Base-by-base conservation (phyloP, 30 jellyfish, hydroid and myxozoan genomes). In the Hydractinia echinata region DNA sequence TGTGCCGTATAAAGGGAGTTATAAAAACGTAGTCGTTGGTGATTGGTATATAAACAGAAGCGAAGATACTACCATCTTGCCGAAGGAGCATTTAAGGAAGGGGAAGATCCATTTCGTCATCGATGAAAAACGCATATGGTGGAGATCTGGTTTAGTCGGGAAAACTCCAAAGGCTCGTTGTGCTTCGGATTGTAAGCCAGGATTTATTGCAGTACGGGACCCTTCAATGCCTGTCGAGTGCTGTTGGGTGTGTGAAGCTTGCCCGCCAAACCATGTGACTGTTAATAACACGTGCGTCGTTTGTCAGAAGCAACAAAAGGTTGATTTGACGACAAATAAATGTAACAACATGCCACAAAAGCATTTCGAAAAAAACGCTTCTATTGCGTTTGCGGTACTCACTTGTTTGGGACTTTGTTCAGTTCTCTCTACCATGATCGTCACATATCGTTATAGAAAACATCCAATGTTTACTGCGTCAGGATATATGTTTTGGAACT, bases 271-370 rank as follows among this genome's bases (percentile, higher is more conserved):
- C 18, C 9, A 64, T 64, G 4, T 64, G 10, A 13, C 39, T 6
- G 74, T 64, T n/a, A 64, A 64, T 51, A 64, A 64, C 39, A 64
- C 10, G 39, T 64, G 74, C 74, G 74, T 64, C 39, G 51, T 6
- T 7, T 64, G 74, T 64, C 51, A 51, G 10, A n/a, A 7, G 18
- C 51, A 64, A 64, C 51, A 64, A 51, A 64, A 64, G 39, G 16
- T 64, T 51, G 19, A 44, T 51, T 64, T 51, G 7, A 51, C 10
- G 51, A n/a, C 39, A 1, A 44, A 13, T 6, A 6, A 44, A 51
- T 64, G 74, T 64, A 51, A 64, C 19, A 64, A 64, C 19, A 51
- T 64, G 16, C 74, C 74, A 64, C 18, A n/a, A 30, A 30, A 30
- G 19, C 74, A 51, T 64, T 64, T n/a, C 74, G 74, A 64, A 7